Evolutionary conservation across 2,888 invertebrate genomes (phyloP).

Genomic region (Trisateles emortualis): DNA sequence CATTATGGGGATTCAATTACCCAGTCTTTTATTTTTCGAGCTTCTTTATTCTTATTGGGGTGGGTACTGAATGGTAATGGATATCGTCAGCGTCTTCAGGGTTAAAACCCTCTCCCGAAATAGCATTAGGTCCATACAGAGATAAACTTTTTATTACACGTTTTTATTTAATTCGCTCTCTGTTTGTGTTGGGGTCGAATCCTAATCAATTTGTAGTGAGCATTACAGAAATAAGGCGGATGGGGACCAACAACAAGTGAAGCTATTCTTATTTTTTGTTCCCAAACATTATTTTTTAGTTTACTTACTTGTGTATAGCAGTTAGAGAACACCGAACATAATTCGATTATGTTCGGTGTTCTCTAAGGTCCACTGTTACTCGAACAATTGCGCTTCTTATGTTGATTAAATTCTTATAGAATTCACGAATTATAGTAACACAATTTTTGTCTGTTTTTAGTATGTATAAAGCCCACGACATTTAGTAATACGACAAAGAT

Average conservation of each 20-base stretch:
- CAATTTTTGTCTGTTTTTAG: neutral
- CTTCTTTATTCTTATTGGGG: constrained; percentile 64
- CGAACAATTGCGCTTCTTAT: no score
- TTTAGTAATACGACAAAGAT: constrained; percentile 8
- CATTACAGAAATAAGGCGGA: constrained; percentile 27
- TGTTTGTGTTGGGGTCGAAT: constrained; percentile 39
- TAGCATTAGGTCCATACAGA: constrained; percentile 51
- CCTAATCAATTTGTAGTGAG: constrained; percentile 49
- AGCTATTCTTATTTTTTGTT: no score
- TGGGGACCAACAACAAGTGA: constrained; percentile 11
- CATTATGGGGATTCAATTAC: constrained; percentile 80
- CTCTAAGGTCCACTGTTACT: no score
- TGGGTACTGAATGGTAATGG: constrained; percentile 60
- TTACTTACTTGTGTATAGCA: no score
- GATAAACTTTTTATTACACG: constrained; percentile 55
- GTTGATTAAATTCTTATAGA: no score
- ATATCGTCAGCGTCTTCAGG: constrained; percentile 56
- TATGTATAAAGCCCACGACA: neutral
- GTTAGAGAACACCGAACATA: no score
- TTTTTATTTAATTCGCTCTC: constrained; percentile 52
- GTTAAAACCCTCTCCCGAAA: constrained; percentile 52
- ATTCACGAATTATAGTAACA: no score
- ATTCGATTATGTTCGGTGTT: no score
- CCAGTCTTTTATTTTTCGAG: constrained; percentile 69
- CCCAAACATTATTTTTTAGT: no score